Conservation (phyloP, 2,113 vertebrate genomes). For the Brachyhypopomus occidentalis region DNA sequence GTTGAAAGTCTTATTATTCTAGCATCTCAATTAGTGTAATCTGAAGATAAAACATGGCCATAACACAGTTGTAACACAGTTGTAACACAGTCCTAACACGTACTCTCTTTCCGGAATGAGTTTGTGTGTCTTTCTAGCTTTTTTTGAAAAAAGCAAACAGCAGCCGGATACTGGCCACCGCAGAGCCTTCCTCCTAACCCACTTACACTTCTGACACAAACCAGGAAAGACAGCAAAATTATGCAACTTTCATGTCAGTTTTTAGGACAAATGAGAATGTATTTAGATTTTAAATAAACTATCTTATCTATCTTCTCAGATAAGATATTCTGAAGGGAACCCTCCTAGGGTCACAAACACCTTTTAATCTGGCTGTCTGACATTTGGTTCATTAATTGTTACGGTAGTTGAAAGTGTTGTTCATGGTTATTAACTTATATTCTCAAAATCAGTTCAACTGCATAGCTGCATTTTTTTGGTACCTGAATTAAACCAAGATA, state of each 20-base stretch:
- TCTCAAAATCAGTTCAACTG: too few species aligned
- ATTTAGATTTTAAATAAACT: background rate
- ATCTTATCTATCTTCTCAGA: too few species aligned
- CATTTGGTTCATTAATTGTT: too few species aligned
- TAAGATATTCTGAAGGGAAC: too few species aligned
- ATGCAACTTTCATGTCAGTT: background rate
- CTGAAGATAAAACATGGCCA: background rate
- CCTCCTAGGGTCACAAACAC: too few species aligned
- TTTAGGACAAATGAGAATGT: background rate
- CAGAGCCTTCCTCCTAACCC: conserved; percentile 26
- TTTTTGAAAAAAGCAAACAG: conserved; percentile 30
- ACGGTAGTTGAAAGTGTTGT: too few species aligned
- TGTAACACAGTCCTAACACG: background rate
- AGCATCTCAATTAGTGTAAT: background rate
- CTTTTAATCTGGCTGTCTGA: too few species aligned
- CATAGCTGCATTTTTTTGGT: too few species aligned
- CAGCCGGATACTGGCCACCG: conserved; percentile 42
- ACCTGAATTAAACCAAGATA: too few species aligned
- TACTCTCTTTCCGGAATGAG: conserved; percentile 11
- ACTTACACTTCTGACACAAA: conserved; percentile 27
- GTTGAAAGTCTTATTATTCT: background rate
- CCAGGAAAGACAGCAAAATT: conserved; percentile 20
- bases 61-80: too few species aligned
- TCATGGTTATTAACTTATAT: too few species aligned
- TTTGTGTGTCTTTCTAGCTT: background rate